Base-by-base conservation (phyloP, 2,888 invertebrate genomes). In the Chamaedrilus cognettii region DNA sequence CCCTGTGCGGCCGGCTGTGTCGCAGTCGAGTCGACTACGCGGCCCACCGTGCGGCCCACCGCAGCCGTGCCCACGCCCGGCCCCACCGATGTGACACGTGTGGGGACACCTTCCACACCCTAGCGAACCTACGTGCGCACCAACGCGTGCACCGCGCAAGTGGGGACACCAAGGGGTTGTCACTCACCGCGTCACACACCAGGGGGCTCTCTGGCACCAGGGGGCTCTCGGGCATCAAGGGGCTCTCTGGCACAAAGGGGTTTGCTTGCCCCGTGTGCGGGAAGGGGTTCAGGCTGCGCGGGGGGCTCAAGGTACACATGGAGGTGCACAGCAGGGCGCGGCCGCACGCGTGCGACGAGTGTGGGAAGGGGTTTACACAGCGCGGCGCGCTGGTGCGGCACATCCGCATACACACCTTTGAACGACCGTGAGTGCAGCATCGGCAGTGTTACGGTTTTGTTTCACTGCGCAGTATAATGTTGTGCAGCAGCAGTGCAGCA, bases 321-420 rank as follows among this genome's bases (percentile, higher is more conserved):
- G 35, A 35, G 30, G 62, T 55, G 30, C 68, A 68, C 30, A 31
- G 30, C 23, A 26, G 51, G 23, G 58, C 15, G 11, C 31, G 57
- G n/a, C 65, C 66, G 5, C 62, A 51, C 30, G 34, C n/a, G 28
- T 68, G 68, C 35, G 32, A 26, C 19, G 30, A 28, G n/a, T 68
- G 68, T 55, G 33, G 62, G n/a, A 68, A 68, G 52, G 35, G 51
- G 30, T 60, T 66, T 52, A 50, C 68, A 42, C 68, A 56, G 31
- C 31, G 34, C 23, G 61, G 61, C 19, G 57, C 65, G 11, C 34
- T 66, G 11, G 15, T 49, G 2, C 61, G 68, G 19, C 68, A 68
- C 42, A 30, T n/a, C 4, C 55, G 68, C 4, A 62, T 61, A 7
- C 68, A 68, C 62, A 66, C 65, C 3, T 60, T 50, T n/a, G 64